Base-by-base conservation (phyloP, 2,888 invertebrate genomes). In the Drosophila quinaria region DNA sequence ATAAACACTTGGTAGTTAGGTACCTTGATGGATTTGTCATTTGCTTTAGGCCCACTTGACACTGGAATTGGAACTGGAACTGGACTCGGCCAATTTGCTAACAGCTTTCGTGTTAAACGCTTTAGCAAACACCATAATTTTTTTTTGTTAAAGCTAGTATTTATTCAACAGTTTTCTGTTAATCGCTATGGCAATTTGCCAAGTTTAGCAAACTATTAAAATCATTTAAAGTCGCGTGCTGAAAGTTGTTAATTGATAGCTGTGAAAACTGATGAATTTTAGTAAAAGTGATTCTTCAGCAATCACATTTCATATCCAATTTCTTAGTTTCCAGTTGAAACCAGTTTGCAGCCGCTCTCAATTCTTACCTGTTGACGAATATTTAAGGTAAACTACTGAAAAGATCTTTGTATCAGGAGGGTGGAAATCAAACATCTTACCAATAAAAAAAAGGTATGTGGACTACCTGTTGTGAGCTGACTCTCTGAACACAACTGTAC, bases 161-260 rank as follows among this genome's bases (percentile, higher is more conserved):
- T 71, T 55, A 17, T n/a, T 35, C 25, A 51, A 42, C 19, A 49
- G 19, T 61, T 71, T 39, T 56, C 29, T 58, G 56, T 44, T 62
- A 33, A 35, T 11, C 35, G 46, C 44, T 22, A 31, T 42, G 47
- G 25, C 54, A 65, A 49, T 62, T 60, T 63, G 47, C 50, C 58
- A 56, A 58, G 37, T 55, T 73, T 63, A 17, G 59, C 68, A 41
- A 73, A 77, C 59, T 50, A 58, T 62, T 56, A 13, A 61, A 33
- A 46, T 29, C 37, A 31, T 10, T 44, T 10, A 10, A 37, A 56
- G 78, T 68, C 75, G 75, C 75, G 75, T 74, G 75, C 56, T 64
- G 13, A 63, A 63, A 71, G n/a, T 46, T 63, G 70, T 46, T 70
- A 74, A 75, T 73, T 60, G 49, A 15, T 22, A 6, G 50, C 31